A percentile compares a stretch with the other conserved stretches of the same genome.
Evolutionary conservation across 2,888 invertebrate species (phyloP).

Genomic region (Trichacis sp.): DNA sequence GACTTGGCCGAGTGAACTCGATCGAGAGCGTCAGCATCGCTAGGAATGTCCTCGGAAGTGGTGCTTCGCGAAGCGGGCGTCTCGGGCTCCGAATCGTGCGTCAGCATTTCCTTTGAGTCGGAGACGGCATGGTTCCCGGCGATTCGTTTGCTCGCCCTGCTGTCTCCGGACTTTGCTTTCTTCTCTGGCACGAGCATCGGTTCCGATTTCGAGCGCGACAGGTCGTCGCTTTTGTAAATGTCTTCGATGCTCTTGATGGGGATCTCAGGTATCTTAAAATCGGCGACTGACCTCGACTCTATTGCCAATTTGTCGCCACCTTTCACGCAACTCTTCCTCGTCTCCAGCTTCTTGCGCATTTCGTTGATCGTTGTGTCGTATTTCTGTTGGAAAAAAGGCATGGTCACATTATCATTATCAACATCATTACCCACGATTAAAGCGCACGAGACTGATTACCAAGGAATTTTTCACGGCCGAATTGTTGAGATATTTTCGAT

Average conservation of each 20-base stretch:
- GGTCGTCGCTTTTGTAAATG: slow-evolving; percentile 60
- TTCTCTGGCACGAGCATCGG: slow-evolving; percentile 53
- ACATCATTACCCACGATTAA: not conserved
- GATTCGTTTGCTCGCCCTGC: slow-evolving; percentile 23
- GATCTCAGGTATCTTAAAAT: slow-evolving; percentile 66
- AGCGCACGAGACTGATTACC: not conserved
- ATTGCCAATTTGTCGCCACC: slow-evolving; percentile 61
- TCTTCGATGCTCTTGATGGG: slow-evolving; percentile 64
- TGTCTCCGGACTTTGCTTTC: not conserved
- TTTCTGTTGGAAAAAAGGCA: too few species aligned
- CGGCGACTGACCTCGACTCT: slow-evolving; percentile 60
- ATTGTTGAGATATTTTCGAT: not conserved
- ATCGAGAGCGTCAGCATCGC: slow-evolving; percentile 37
- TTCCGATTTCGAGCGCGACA: slow-evolving; percentile 62
- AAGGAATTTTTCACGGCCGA: not conserved
- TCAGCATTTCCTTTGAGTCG: slow-evolving; percentile 39
- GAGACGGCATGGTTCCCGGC: slow-evolving; percentile 35
- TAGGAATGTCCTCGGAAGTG: slow-evolving; percentile 46
- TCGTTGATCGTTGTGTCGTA: slow-evolving; percentile 65
- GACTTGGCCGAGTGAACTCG: slow-evolving; percentile 4
- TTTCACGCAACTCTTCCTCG: slow-evolving; percentile 53
- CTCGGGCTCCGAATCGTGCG: slow-evolving; percentile 35
- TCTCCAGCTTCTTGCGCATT: slow-evolving; percentile 64
- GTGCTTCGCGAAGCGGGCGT: slow-evolving; percentile 38
- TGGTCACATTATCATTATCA: too few species aligned